phyloP scores from a whole-genome alignment of 2,113 vertebrate species.

The Myrmecophaga tridactyla region DNA sequence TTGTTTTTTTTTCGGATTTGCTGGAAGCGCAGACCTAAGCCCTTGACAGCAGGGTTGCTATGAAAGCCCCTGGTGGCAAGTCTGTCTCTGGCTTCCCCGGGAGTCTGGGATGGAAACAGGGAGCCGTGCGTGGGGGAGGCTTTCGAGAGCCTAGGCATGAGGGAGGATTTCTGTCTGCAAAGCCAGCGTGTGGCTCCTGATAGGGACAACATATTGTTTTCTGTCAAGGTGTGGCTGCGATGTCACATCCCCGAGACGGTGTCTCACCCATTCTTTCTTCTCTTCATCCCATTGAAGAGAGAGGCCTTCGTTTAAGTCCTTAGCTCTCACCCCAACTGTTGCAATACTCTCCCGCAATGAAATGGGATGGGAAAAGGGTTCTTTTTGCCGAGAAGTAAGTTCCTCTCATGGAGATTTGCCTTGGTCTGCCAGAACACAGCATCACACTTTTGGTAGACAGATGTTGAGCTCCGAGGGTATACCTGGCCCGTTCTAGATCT shows the following conservation, averaged over 20 bases:
- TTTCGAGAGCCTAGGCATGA: background rate
- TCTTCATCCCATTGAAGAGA: too few species aligned
- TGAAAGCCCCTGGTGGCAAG: background rate
- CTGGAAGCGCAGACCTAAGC: background rate
- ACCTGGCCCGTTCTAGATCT: background rate
- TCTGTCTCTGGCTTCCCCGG: background rate
- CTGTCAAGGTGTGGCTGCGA: background rate
- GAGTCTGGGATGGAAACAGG: background rate
- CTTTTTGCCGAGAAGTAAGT: background rate
- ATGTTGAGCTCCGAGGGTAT: background rate
- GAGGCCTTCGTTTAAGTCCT: background rate
- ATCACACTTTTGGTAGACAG: background rate
- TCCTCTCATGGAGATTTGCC: background rate
- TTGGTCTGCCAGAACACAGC: background rate
- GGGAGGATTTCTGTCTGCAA: background rate
- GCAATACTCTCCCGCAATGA: rapidly evolving
- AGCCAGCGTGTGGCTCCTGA: rapidly evolving
- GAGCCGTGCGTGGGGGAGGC: rapidly evolving
- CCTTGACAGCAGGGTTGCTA: background rate
- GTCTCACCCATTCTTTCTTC: background rate
- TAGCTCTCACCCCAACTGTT: background rate
- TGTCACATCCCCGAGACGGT: rapidly evolving
- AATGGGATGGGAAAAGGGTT: background rate
- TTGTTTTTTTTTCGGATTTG: background rate
- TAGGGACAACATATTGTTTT: background rate